phyloP scores from a whole-genome alignment of 2,888 invertebrate genomes.

The Gisinianus flammeolus region DNA sequence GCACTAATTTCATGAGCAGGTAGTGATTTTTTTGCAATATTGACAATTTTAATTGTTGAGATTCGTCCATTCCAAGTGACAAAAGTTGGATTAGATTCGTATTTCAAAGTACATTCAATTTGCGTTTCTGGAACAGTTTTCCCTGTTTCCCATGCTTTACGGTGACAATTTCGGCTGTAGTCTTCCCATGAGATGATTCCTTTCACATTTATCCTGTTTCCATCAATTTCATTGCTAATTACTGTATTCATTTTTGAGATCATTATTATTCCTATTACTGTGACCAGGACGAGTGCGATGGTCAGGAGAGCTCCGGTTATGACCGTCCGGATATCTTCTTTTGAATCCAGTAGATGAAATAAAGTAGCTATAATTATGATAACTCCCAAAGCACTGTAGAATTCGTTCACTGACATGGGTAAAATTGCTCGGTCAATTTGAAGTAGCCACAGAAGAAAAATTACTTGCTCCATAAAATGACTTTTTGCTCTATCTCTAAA shows the following conservation, averaged over 20 bases:
- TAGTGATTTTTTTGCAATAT: neutral
- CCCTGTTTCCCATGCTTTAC: constrained; percentile 50
- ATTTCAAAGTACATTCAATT: constrained; percentile 49
- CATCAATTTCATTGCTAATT: neutral
- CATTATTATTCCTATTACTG: neutral
- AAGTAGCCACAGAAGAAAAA: neutral
- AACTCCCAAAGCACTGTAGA: neutral
- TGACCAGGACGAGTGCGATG: neutral
- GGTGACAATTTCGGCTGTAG: constrained; percentile 53
- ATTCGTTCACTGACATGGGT: neutral
- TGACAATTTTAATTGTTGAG: constrained; percentile 44
- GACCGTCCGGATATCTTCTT: neutral
- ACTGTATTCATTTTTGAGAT: neutral
- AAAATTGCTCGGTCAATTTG: neutral
- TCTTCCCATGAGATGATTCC: constrained; percentile 47
- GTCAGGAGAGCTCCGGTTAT: neutral
- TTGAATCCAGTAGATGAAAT: constrained; percentile 13
- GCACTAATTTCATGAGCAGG: neutral
- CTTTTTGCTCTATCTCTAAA: neutral
- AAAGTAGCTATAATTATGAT: neutral
- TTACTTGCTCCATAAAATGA: neutral
- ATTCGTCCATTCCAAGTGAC: constrained; percentile 54
- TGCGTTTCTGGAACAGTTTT: constrained; percentile 50
- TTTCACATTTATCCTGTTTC: neutral
- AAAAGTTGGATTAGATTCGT: constrained; percentile 27